phyloP scores from a whole-genome alignment of 2,888 invertebrate genomes.

The Parascotia fuliginaria region DNA sequence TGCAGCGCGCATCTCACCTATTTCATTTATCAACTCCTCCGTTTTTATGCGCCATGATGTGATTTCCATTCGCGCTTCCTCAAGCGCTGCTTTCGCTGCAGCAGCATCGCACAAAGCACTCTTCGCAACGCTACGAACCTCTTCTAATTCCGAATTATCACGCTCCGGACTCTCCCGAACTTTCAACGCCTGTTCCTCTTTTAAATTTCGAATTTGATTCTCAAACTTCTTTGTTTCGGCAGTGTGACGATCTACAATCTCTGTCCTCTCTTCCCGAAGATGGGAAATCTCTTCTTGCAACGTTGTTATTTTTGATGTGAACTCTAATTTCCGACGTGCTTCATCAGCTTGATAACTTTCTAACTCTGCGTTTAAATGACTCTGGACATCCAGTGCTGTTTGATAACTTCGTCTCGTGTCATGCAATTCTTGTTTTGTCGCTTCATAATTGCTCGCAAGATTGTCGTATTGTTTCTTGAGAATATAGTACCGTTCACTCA shows the following conservation, averaged over 20 bases:
- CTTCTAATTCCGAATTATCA: conserved; percentile 71
- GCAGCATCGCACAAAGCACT: conserved; percentile 62
- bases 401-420: conserved; percentile 74
- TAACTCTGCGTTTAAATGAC: conserved; percentile 73
- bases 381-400: conserved; percentile 76
- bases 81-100: conserved; percentile 61
- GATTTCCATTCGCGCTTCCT: conserved; percentile 62
- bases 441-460: conserved; percentile 67
- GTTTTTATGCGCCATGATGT: conserved; percentile 67
- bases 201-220: conserved; percentile 62
- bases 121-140: conserved; percentile 58
- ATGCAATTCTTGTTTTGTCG: conserved; percentile 76
- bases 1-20: conserved; percentile 66
- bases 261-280: conserved; percentile 65
- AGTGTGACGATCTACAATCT: conserved; percentile 62
- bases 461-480: conserved; percentile 75
- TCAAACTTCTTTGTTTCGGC: conserved; percentile 67
- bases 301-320: conserved; percentile 58
- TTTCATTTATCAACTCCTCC: conserved; percentile 66
- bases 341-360: conserved; percentile 74
- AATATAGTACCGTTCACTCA: conserved; percentile 71
- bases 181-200: conserved; percentile 64
- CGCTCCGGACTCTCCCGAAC: conserved; percentile 63
- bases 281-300: conserved; percentile 74
- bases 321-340: conserved; percentile 58